Evolutionary conservation across 1,140 invertebrate genomes (phyloP), one percentile per base, ranked within the genome.

Genomic region (Conus ventricosus): DNA sequence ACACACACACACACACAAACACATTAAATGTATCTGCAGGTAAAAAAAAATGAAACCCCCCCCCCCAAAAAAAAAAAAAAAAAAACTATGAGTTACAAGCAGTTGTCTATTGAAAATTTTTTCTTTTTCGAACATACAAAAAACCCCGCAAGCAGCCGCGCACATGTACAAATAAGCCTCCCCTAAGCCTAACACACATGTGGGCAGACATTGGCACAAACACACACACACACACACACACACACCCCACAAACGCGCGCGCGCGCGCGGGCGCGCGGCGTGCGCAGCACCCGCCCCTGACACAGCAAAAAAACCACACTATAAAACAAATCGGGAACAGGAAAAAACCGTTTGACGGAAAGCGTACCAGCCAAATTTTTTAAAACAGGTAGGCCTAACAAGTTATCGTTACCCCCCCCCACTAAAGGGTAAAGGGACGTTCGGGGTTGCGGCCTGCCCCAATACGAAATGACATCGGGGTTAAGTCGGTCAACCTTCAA

Each of bases 181-280:
- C 7, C 27, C 7, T 39, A 80, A 5, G 39, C 75, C 8, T 23
- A 78, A n/a, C 75, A 78, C 75, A n/a, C 75, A 5, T 23, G 27
- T 23, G n/a, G 1, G 27, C 39, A 3, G 0, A 3, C 39, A 39
- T 39, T 8, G 8, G 15, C 57, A 60, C 5, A 15, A n/a, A 80
- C 78, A 80, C 78, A 53, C 78, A 80, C 78, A 80, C 78, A 80
- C 78, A 80, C 78, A 80, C 78, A 80, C 78, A 80, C 78, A 39
- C 25, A 80, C 78, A 53, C 78, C n/a, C 7, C 27, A 80, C 78
- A 53, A 5, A 39, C 25, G 5, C 78, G 5, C 78, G 23, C 78
- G 5, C 78, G 23, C 78, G 5, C 78, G 23, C 78, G 23, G 13
- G 23, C 78, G 23, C n/a, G n/a, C n/a, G n/a, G n/a, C n/a, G n/a